These are phyloP conservation scores for Baryphthengus martii DNA, from an alignment of 2,113 vertebrate species.

Conservation along the genomic window DNA sequence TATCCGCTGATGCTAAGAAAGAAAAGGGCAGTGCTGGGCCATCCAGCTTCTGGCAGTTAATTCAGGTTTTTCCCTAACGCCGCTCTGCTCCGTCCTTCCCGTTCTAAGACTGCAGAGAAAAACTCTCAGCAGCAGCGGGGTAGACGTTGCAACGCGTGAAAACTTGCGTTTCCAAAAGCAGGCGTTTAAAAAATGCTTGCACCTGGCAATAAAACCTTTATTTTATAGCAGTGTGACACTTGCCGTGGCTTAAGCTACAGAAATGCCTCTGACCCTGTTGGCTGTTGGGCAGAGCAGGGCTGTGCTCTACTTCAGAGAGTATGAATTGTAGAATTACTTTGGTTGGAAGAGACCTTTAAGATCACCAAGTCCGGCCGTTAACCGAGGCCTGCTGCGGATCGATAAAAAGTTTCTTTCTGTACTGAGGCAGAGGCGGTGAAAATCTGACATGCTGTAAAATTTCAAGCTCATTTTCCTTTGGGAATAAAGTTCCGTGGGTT, in stretches of 20 bases:
- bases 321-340: background rate
- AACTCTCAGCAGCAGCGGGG: background rate
- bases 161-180: background rate
- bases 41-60: background rate
- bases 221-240: background rate
- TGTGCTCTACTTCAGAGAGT: background rate
- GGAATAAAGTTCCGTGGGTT: background rate
- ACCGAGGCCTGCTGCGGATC: background rate
- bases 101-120: background rate
- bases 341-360: background rate
- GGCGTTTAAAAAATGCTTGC: background rate
- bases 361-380: background rate
- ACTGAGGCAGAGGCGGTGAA: background rate
- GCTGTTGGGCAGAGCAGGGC: background rate
- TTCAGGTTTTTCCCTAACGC: background rate
- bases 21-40: background rate
- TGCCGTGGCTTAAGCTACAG: background rate
- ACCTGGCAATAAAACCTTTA: background rate
- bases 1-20: background rate
- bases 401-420: background rate
- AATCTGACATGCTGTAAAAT: background rate
- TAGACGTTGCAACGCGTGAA: background rate
- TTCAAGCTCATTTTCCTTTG: background rate
- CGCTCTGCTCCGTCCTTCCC: background rate
- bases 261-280: background rate